A percentile compares a stretch with the other conserved stretches of the same genome.
These are phyloP conservation scores for Megatriorchis doriae DNA, from an alignment of 2,113 vertebrate species.

Conservation along the genomic window DNA sequence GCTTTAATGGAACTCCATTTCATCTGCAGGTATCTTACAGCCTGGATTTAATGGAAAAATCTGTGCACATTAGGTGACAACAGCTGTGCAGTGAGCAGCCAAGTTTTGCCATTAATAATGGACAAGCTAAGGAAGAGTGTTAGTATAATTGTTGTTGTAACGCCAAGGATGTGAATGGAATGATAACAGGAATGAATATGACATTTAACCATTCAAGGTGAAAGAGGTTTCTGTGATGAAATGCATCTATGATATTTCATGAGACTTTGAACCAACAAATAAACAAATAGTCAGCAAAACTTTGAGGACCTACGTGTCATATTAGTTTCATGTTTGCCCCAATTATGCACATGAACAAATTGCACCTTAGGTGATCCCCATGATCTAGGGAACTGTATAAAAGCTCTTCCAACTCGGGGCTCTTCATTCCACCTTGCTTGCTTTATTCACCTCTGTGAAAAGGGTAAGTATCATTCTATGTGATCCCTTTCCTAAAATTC, in stretches of 20 bases:
- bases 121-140: background rate
- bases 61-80: too few species aligned
- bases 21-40: background rate
- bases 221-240: background rate
- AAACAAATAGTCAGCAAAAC: slow-evolving; percentile 19
- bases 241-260: background rate
- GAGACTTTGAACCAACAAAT: background rate
- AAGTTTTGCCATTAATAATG: background rate
- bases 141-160: background rate
- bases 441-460: background rate
- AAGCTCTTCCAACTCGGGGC: background rate
- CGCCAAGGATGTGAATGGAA: background rate
- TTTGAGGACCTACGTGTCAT: background rate
- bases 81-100: fast-evolving
- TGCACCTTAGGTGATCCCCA: background rate
- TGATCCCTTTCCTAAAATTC: background rate
- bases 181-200: background rate
- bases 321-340: background rate
- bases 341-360: slow-evolving; percentile 24
- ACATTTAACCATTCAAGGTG: background rate
- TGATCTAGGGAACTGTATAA: slow-evolving; percentile 12
- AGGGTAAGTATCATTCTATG: background rate
- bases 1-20: background rate
- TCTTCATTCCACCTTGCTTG: background rate
- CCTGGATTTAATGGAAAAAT: background rate